Percentiles rank a stretch among this genome's conserved stretches.
These are phyloP conservation scores for Falco biarmicus DNA, from an alignment of 2,797 vertebrate species.

Conservation along the genomic window DNA sequence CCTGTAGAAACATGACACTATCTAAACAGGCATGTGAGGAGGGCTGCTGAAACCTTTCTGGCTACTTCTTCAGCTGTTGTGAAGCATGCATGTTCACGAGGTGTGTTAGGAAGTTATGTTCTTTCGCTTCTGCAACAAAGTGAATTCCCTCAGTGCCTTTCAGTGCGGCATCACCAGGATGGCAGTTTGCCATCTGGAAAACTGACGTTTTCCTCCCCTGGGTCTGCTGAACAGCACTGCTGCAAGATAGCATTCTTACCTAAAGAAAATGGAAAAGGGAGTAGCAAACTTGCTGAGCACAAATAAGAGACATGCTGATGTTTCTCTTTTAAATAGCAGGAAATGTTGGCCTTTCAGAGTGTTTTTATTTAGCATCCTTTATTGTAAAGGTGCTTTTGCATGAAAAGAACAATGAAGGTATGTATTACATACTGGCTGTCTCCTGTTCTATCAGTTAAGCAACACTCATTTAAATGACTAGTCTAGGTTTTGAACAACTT, in stretches of 20 bases:
- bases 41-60: neutral
- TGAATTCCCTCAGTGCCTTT: conserved; percentile 51
- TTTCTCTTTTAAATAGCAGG: conserved; percentile 33
- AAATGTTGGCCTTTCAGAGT: neutral
- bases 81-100: neutral
- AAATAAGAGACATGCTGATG: neutral
- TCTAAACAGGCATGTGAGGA: neutral
- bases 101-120: conserved; percentile 18
- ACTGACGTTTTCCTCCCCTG: conserved; percentile 59
- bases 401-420: neutral
- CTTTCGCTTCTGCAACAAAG: conserved; percentile 37
- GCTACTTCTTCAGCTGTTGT: neutral
- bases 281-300: conserved; percentile 27
- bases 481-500: neutral
- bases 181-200: conserved; percentile 68
- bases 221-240: neutral
- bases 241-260: conserved; percentile 9
- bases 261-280: conserved; percentile 52
- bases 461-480: neutral
- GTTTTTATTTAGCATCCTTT: conserved; percentile 25
- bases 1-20: neutral
- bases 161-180: neutral
- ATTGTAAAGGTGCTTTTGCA: conserved; percentile 15
- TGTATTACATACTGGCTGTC: neutral
- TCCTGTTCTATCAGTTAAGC: neutral